A percentile compares a stretch with the other conserved stretches of the same genome.
Conservation (phyloP, 2,888 invertebrate genomes). For the Sphaerophoria taeniata region DNA sequence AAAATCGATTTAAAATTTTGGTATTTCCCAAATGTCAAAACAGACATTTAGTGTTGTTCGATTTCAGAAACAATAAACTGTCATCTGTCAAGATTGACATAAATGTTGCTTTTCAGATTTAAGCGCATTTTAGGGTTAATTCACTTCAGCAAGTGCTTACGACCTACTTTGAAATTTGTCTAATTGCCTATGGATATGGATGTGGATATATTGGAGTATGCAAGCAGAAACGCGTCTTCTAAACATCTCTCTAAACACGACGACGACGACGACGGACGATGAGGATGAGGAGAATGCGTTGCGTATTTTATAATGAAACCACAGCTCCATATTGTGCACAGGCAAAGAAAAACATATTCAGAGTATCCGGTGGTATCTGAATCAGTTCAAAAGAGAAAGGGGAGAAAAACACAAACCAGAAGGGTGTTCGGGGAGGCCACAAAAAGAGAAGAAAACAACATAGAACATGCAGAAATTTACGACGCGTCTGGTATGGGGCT, state of each 20-base stretch:
- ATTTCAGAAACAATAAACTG: too few relatives aligned
- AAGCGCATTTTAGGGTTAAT: background rate
- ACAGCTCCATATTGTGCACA: constrained; percentile 58
- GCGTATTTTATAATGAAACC: constrained; percentile 21
- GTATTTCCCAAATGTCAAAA: too few relatives aligned
- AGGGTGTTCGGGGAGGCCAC: background rate
- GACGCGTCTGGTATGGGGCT: too few relatives aligned
- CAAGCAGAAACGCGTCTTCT: constrained; percentile 31
- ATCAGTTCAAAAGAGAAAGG: constrained; percentile 46
- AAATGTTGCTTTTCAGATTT: too few relatives aligned
- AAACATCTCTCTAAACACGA: constrained; percentile 46
- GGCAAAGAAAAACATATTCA: constrained; percentile 64
- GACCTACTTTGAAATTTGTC: constrained; percentile 3
- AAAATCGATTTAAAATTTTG: background rate
- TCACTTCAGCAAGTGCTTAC: background rate
- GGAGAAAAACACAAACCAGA: constrained; percentile 9
- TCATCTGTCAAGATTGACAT: too few relatives aligned
- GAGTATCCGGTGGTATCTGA: constrained; percentile 63
- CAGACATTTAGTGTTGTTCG: too few relatives aligned
- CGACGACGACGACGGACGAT: background rate
- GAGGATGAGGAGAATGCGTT: constrained; percentile 8
- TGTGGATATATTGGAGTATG: constrained; percentile 12
- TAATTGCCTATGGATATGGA: background rate
- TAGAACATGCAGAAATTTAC: background rate
- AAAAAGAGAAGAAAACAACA: background rate